Evolutionary conservation across 2,888 invertebrate genomes (phyloP), one percentile per base, ranked within the genome.

Genomic region (Lochmaea capreae): DNA sequence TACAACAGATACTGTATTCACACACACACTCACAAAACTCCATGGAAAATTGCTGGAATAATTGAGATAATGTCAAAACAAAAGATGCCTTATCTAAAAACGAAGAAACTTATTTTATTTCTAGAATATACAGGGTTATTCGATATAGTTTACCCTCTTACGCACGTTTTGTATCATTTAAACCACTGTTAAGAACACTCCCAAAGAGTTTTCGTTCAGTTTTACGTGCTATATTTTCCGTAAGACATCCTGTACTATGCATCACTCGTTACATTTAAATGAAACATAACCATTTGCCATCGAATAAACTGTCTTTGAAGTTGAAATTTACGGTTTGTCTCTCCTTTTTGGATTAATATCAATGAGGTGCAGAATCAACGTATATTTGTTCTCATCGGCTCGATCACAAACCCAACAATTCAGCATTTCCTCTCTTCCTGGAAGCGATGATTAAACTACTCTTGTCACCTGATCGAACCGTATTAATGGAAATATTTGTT

Each of bases 1-100:
- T 78, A 77, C 72, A 68, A 69, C 67, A 65, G 76, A 78, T 80
- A 78, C 73, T 77, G 72, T 75, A 77, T 74, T 58, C 43, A 67
- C 59, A 59, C 67, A 59, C 67, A 67, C 67, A 67, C 76, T 12
- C 46, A 46, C 67, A 67, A 75, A 71, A 72, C 61, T 75, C 72
- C 65, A 65, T 46, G 59, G 74, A 70, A 71, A 75, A 77, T 77
- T 72, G 72, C 70, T 62, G 65, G 73, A 72, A 76, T 77, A 76
- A 72, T 69, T 75, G 22, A 75, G 72, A 75, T 74, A 71, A 46
- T 71, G 74, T 74, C 74, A 61, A 72, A 65, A 61, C 61, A 46
- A 12, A 39, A 71, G 68, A 68, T 68, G 52, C 61, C 11, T 42
- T 72, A 72, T 67, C 67, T n/a, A 22, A 18, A 16, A 68, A 59